A percentile compares a stretch with the other conserved stretches of the same genome.
Conservation (phyloP, 2,113 vertebrate genomes). For the Aspidoscelis tigris region DNA sequence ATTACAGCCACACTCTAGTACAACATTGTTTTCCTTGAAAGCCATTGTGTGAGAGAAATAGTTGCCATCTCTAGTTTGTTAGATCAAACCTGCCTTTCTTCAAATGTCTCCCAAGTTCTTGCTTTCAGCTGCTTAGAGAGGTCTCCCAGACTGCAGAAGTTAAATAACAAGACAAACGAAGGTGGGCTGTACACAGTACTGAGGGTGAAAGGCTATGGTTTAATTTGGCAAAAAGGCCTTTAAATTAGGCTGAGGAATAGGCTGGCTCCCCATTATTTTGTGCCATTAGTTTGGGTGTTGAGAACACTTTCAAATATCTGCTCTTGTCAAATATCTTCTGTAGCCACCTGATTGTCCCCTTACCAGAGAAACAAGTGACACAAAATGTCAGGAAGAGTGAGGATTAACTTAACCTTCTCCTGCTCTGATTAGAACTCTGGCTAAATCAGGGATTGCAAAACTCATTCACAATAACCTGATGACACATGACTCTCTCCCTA, state of each 20-base stretch:
- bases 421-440: slow-evolving; percentile 70
- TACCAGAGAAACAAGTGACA: slow-evolving; percentile 68
- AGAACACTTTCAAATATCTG: slow-evolving; percentile 74
- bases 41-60: slow-evolving; percentile 25
- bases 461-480: slow-evolving; percentile 72
- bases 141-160: slow-evolving; percentile 56
- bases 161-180: slow-evolving; percentile 73
- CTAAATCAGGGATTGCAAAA: slow-evolving; percentile 70
- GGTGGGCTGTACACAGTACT: slow-evolving; percentile 47
- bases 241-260: slow-evolving; percentile 76
- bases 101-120: slow-evolving; percentile 56
- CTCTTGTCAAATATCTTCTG: slow-evolving; percentile 68
- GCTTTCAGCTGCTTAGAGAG: slow-evolving; percentile 57
- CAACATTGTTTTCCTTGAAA: slow-evolving; percentile 29
- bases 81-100: slow-evolving; percentile 46
- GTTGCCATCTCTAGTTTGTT: slow-evolving; percentile 20
- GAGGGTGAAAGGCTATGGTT: slow-evolving; percentile 78
- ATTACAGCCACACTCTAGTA: slow-evolving; percentile 1
- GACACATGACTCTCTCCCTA: slow-evolving; percentile 62
- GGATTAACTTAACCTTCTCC: slow-evolving; percentile 72
- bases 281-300: slow-evolving; percentile 74
- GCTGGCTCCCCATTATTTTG: slow-evolving; percentile 81
- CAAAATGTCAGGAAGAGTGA: slow-evolving; percentile 78
- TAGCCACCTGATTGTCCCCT: slow-evolving; percentile 65
- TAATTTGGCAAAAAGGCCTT: slow-evolving; percentile 76